Conservation (phyloP, 2,888 invertebrate genomes). For the Drosophila meridionalis region DNA sequence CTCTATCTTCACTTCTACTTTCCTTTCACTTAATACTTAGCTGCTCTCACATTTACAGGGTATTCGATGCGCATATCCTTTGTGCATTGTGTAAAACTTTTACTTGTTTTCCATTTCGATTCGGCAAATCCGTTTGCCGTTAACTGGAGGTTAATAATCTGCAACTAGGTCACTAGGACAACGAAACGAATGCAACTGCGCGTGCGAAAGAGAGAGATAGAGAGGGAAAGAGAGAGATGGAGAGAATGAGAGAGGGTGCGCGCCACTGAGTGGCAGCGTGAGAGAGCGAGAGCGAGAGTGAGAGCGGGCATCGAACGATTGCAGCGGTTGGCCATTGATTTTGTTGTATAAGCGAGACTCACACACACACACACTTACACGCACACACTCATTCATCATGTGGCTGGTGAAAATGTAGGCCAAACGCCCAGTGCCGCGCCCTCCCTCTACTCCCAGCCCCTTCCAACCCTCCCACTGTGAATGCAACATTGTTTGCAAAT, state of each 20-base stretch:
- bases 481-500: conserved; percentile 47
- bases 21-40: neutral
- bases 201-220: conserved; percentile 15
- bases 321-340: conserved; percentile 73
- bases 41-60: conserved; percentile 21
- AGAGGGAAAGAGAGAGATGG: conserved; percentile 3
- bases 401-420: conserved; percentile 63
- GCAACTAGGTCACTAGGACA: conserved; percentile 84
- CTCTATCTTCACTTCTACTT: neutral
- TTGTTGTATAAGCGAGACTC: conserved; percentile 66
- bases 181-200: conserved; percentile 70
- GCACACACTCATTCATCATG: conserved; percentile 55
- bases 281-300: conserved; percentile 10
- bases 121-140: conserved; percentile 44
- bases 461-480: conserved; percentile 3
- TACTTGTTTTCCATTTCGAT: conserved; percentile 59
- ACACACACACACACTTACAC: conserved; percentile 18
- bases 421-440: conserved; percentile 41
- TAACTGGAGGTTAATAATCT: conserved; percentile 84
- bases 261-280: conserved; percentile 17
- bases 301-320: conserved; percentile 55
- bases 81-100: conserved; percentile 35
- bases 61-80: conserved; percentile 13
- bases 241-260: conserved; percentile 14
- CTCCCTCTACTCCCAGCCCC: neutral